Evolutionary conservation across 2,888 invertebrate genomes (phyloP), one percentile per base, ranked within the genome.

Genomic region (Oligia fasciuncula): DNA sequence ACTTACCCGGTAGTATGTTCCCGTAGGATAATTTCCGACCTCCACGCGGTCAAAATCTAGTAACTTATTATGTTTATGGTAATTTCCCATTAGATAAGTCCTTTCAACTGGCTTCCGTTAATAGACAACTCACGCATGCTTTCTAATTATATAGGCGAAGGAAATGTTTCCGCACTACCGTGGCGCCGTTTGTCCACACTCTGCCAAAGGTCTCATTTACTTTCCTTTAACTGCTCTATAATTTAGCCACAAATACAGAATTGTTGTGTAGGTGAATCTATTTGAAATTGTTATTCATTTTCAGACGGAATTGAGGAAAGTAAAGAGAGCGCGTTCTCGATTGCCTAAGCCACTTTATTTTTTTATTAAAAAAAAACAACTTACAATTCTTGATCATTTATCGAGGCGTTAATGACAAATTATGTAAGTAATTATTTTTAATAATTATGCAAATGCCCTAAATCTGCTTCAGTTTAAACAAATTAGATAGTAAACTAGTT

Each of bases 91-190:
- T 29, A 49, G 3, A 73, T 43, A 76, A 70, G 79, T 77, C 65
- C 79, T 84, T 71, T 63, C 49, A 76, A 51, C 14, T 14, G 43
- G 51, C 29, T 86, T 84, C 87, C 81, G 81, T 78, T 70, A 80
- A 79, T 80, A 75, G 74, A 80, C 83, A 73, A 67, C 73, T 43
- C 76, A 76, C 63, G 65, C 67, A 87, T 85, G 88, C 89, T 89
- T 89, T 89, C 90, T 88, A 86, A 88, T 89, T 81, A 88, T 86
- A 85, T 73, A 79, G 85, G 83, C 81, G 62, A 79, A 86, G 88
- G 84, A 87, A 88, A 82, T 76, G 78, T 79, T 88, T 86, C 87
- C 87, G 89, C 46, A 72, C 57, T 73, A 62, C 85, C 85, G 65
- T 40, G 23, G 81, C 14, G 85, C 78, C 66, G 63, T 62, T 54